These are phyloP conservation scores for Staurois parvus DNA, from an alignment of 2,797 vertebrate species.

Conservation along the genomic window DNA sequence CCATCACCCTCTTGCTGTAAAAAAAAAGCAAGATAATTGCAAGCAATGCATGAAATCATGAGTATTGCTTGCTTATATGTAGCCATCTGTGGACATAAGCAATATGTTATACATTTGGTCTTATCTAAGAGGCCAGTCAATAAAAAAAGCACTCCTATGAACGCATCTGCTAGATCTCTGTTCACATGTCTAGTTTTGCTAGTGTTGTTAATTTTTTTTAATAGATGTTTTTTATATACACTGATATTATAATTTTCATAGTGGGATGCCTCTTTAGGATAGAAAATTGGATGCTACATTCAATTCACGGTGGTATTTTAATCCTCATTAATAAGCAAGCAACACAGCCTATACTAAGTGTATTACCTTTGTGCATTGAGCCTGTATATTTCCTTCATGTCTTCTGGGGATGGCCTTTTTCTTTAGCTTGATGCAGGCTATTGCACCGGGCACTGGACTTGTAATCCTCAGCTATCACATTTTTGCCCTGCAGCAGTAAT, in stretches of 20 bases:
- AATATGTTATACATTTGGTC: no score
- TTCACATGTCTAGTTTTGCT: no score
- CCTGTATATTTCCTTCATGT: constrained; percentile 20
- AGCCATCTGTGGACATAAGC: no score
- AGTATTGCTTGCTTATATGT: no score
- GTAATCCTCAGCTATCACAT: constrained; percentile 45
- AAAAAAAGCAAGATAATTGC: no score
- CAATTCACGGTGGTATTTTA: not conserved
- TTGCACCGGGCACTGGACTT: constrained; percentile 19
- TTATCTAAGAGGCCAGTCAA: no score
- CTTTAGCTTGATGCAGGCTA: constrained; percentile 2
- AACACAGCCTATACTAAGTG: not conserved
- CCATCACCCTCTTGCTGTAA: no score
- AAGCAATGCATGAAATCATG: no score
- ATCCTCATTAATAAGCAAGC: constrained; percentile 1
- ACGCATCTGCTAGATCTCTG: no score
- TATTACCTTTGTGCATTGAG: not conserved
- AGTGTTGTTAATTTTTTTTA: not conserved
- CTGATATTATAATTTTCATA: not conserved
- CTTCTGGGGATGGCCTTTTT: constrained; percentile 34
- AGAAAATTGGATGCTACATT: not conserved
- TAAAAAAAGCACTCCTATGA: no score
- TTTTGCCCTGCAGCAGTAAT: constrained; percentile 40
- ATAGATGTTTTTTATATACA: not conserved
- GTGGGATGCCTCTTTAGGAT: not conserved